Base-by-base conservation (phyloP, 1,140 invertebrate genomes). In the Drosophila neocordata region DNA sequence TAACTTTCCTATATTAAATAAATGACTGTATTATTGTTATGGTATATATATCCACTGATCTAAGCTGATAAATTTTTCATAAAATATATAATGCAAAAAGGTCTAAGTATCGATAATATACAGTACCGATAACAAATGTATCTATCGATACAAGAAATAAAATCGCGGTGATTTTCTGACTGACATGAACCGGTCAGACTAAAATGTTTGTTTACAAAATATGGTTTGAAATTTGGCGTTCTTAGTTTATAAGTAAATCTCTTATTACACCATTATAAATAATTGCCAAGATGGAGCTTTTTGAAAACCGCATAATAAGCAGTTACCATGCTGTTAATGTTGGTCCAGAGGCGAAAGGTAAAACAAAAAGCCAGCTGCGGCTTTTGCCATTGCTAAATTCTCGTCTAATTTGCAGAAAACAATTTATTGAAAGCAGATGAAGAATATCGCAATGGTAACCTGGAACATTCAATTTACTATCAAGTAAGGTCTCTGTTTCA, bases 401-500 rank as follows among this genome's bases (percentile, higher is more conserved):
- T 44, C 11, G 2, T 12, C 4, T 1, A 15, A 13, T 9, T 34
- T 57, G 11, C 34, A 88, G 83, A 88, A 74, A 83, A 65, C 6
- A 74, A 89, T 71, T 77, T 88, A 35, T 18, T 83, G 13, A 67
- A 84, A 27, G 83, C 80, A 1, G 85, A 90, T 20, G 79, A 80
- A 18, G 90, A 90, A 38, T 90, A 75, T 61, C 44, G 58, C 13
- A 87, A 83, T 72, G 77, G 78, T 0, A 90, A 89, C 24, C 52
- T 59, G 20, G 35, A 70, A 11, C 38, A 76, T 41, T 89, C 90
- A 0, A 90, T 91, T 44, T 91, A 79, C 57, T 90, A 89, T 57
- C 90, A 91, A 69, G 81, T 91, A 0, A 51, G 57, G 2, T 64
- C 90, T 1, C 64, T 85, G 2, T 91, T 82, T 31, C 90, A 89